Conservation (phyloP, 2,888 invertebrate genomes). For the Poecilobothrus nobilitatus region DNA sequence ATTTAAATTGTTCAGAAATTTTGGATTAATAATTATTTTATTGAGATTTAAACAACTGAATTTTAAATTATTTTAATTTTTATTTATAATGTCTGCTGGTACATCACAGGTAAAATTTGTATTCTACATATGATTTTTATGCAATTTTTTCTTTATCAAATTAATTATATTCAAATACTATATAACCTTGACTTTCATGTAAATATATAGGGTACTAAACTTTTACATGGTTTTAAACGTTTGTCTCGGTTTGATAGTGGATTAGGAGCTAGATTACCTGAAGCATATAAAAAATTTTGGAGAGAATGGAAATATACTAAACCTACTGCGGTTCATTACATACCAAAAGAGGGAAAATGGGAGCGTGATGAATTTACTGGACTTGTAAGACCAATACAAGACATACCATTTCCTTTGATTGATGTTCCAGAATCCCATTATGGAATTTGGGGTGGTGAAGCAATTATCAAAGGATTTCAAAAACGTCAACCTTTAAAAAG, state of each 20-base stretch:
- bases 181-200: too few relatives aligned
- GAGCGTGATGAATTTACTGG: conserved; percentile 64
- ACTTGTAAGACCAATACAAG: conserved; percentile 63
- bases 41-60: too few relatives aligned
- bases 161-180: too few relatives aligned
- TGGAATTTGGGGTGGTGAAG: conserved; percentile 97
- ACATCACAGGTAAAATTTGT: neutral
- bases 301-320: conserved; percentile 67
- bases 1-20: too few relatives aligned
- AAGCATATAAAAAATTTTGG: conserved; percentile 78
- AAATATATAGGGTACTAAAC: conserved; percentile 32
- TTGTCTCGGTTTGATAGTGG: conserved; percentile 55
- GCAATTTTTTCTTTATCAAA: neutral
- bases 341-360: conserved; percentile 65
- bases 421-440: conserved; percentile 70
- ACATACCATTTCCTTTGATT: conserved; percentile 64
- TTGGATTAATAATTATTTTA: too few relatives aligned
- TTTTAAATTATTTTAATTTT: too few relatives aligned
- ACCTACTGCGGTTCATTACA: conserved; percentile 58
- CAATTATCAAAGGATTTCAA: conserved; percentile 77
- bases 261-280: conserved; percentile 60
- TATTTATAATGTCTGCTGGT: neutral
- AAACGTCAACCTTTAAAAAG: conserved; percentile 52
- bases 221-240: conserved; percentile 46
- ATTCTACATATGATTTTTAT: neutral